Evolutionary conservation across 2,797 vertebrate species (phyloP).

Genomic region (Ciconia nigra): DNA sequence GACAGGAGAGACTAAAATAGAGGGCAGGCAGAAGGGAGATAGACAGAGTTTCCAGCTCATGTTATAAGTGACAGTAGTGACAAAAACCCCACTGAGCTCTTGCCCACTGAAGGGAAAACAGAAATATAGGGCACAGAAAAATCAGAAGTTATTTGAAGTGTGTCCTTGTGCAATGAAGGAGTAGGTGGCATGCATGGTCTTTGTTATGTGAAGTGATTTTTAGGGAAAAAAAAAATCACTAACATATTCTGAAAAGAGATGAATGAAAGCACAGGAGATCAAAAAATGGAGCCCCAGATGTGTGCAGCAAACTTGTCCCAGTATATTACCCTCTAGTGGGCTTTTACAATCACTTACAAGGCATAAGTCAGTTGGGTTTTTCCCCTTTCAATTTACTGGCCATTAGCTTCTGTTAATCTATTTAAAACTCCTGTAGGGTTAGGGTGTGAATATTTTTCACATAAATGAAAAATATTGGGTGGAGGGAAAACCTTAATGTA

Average conservation of each 20-base stretch:
- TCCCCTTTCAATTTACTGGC: neutral
- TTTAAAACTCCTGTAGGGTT: neutral
- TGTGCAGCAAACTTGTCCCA: neutral
- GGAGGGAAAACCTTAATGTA: accelerated
- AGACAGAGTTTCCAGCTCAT: neutral
- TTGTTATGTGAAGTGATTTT: neutral
- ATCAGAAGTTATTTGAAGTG: neutral
- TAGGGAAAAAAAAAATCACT: neutral
- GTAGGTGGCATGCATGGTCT: neutral
- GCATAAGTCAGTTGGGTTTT: neutral
- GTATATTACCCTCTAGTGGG: neutral
- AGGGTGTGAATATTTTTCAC: neutral
- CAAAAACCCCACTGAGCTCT: neutral
- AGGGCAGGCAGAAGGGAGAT: neutral
- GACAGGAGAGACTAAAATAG: neutral
- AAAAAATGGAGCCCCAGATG: neutral
- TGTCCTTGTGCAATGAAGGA: neutral
- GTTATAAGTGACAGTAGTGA: neutral
- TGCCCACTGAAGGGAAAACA: neutral
- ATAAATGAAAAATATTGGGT: neutral
- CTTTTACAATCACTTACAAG: neutral
- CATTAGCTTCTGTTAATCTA: neutral
- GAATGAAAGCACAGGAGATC: neutral
- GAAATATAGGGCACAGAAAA: neutral
- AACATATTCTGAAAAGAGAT: neutral